A percentile compares a stretch with the other conserved stretches of the same genome.
phyloP scores from a whole-genome alignment of 2,888 invertebrate species.

The Antheraea yamamai region DNA sequence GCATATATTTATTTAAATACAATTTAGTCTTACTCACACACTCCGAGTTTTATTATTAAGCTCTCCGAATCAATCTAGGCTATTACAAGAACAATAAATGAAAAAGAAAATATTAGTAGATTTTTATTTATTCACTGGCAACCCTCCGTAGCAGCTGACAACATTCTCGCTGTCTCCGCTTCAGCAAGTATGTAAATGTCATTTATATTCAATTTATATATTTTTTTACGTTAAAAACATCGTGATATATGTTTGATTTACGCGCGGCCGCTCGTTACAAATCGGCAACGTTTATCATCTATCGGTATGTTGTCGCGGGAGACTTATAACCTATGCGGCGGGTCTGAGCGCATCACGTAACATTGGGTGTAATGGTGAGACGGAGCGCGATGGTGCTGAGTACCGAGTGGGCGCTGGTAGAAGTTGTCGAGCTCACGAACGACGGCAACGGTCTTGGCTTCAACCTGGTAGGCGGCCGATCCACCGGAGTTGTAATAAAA shows the following conservation, averaged over 20 bases:
- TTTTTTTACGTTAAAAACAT: constrained; percentile 47
- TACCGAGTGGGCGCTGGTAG: constrained; percentile 99
- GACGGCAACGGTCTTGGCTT: constrained; percentile 99
- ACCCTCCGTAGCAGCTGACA: constrained; percentile 68
- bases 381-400: constrained; percentile 89
- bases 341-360: constrained; percentile 68
- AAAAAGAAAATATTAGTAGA: neutral
- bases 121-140: constrained; percentile 43
- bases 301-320: constrained; percentile 51
- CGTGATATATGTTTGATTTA: constrained; percentile 40
- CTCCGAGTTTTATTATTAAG: too few relatives aligned
- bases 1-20: too few relatives aligned
- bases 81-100: neutral
- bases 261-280: constrained; percentile 37
- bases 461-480: constrained; percentile 98
- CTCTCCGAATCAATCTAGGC: too few relatives aligned
- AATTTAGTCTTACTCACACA: too few relatives aligned
- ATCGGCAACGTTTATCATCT: constrained; percentile 31
- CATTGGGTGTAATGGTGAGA: constrained; percentile 75
- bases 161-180: constrained; percentile 77
- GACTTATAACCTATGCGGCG: constrained; percentile 68
- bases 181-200: constrained; percentile 83
- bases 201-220: constrained; percentile 64
- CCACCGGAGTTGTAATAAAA: constrained; percentile 99
- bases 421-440: constrained; percentile 98